Evolutionary conservation across 1,140 invertebrate species (phyloP).

Genomic region (Drosophila equinoxialis): DNA sequence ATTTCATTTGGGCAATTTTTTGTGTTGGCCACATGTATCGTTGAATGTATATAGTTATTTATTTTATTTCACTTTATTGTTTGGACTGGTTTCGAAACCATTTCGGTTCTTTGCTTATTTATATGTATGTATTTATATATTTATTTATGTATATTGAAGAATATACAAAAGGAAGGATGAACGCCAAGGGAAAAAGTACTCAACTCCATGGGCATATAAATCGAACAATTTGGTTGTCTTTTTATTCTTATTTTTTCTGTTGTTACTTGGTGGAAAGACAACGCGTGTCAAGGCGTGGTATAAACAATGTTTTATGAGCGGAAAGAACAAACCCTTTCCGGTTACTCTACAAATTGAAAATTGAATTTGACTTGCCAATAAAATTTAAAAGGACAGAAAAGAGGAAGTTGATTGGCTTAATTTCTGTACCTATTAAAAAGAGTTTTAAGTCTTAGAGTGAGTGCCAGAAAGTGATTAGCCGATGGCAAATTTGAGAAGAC

Average conservation of each 20-base stretch:
- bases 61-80: slow-evolving; percentile 29
- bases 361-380: slow-evolving; percentile 5
- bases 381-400: not conserved
- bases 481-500: no score
- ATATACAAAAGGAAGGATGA: not conserved
- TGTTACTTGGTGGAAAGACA: slow-evolving; percentile 14
- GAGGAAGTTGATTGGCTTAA: not conserved
- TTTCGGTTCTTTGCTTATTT: slow-evolving; percentile 38
- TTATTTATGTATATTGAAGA: slow-evolving; percentile 63
- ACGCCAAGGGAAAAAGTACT: slow-evolving; percentile 21
- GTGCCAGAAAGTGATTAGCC: no score
- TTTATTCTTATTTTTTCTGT: not conserved
- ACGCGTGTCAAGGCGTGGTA: slow-evolving; percentile 58
- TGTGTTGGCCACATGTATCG: not conserved
- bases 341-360: slow-evolving; percentile 10
- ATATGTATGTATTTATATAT: slow-evolving; percentile 65
- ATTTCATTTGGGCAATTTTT: slow-evolving; percentile 2
- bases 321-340: not conserved
- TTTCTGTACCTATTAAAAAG: not conserved
- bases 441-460: no score
- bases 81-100: slow-evolving; percentile 55
- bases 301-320: slow-evolving; percentile 54
- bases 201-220: slow-evolving; percentile 55
- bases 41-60: slow-evolving; percentile 6
- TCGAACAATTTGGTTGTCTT: slow-evolving; percentile 54